These are phyloP conservation scores for Drosophila putrida DNA, from an alignment of 2,888 invertebrate genomes.

Conservation along the genomic window DNA sequence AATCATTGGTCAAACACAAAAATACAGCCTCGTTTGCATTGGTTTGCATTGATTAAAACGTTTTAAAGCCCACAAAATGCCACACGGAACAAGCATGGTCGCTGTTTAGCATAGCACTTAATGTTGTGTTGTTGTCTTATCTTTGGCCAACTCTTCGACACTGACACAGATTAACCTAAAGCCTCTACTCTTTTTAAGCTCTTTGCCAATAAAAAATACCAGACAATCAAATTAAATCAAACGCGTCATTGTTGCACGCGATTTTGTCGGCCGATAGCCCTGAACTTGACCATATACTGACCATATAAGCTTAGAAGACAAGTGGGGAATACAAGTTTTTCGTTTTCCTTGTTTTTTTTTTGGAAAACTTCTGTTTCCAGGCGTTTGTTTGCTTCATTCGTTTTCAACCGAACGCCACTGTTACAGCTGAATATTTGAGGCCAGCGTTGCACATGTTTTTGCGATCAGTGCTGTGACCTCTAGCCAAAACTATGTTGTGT, in stretches of 20 bases:
- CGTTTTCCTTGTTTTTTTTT: slow-evolving; percentile 11
- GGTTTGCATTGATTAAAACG: slow-evolving; percentile 62
- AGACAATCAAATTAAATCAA: slow-evolving; percentile 12
- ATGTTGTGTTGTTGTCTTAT: slow-evolving; percentile 36
- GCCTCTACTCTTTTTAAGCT: slow-evolving; percentile 35
- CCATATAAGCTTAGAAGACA: slow-evolving; percentile 43
- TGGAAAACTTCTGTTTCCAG: slow-evolving; percentile 14
- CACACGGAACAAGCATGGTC: slow-evolving; percentile 50
- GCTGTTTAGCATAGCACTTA: slow-evolving; percentile 73
- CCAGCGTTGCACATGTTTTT: slow-evolving; percentile 26
- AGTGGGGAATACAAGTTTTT: slow-evolving; percentile 39
- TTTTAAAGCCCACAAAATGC: slow-evolving; percentile 30
- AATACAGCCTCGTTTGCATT: slow-evolving; percentile 33
- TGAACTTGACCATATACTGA: slow-evolving; percentile 67
- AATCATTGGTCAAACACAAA: slow-evolving; percentile 25
- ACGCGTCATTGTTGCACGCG: slow-evolving; percentile 30
- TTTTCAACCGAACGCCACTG: slow-evolving; percentile 36
- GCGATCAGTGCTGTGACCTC: slow-evolving; percentile 45
- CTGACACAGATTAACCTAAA: slow-evolving; percentile 64
- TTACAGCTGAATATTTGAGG: slow-evolving; percentile 27
- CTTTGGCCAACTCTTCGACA: slow-evolving; percentile 56
- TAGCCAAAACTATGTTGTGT: neutral
- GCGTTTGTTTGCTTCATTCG: slow-evolving; percentile 8
- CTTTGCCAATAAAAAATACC: slow-evolving; percentile 18
- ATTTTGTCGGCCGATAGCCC: slow-evolving; percentile 37